Evolutionary conservation across 2,888 invertebrate species (phyloP), one percentile per base, ranked within the genome.

Genomic region (Aphodius granarius): DNA sequence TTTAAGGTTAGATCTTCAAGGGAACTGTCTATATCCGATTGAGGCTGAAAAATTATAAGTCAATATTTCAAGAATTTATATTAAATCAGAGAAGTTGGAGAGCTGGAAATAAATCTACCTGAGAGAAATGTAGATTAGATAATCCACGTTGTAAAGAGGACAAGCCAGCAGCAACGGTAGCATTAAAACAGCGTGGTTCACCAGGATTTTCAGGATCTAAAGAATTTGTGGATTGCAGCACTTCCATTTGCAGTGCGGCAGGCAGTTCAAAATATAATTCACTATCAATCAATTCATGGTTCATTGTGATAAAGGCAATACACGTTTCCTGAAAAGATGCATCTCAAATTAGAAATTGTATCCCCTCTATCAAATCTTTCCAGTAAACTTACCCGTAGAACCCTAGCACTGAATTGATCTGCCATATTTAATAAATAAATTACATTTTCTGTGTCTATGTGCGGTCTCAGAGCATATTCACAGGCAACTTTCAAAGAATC

Each of bases 351-450:
- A 2, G 9, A 43, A 15, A 71, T 71, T 6, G 70, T 9, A 18
- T 21, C 4, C 16, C n/a, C 9, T 21, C 13, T 70, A 20, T 17
- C 16, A 17, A 72, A n/a, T n/a, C n/a, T n/a, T 66, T 72, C 43
- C n/a, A 22, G 62, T 21, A 18, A 70, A 81, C 84, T 83, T 84
- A 91, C 91, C 87, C 89, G 88, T 76, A 91, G 85, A 74, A 87
- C 84, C 78, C 86, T 86, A 16, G 92, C 91, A 84, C 91, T 90
- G 82, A 91, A 92, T 80, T 92, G 92, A 85, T 93, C 92, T 2
- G 92, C 91, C 83, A 93, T 89, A 79, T 91, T 90, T 71, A 92
- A 86, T 72, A 92, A 89, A 83, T 91, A 92, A 70, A 92, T 87
- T 0, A 91, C 91, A 3, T 91, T 90, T 74, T 92, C 92, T 75